phyloP scores from a whole-genome alignment of 2,888 invertebrate species.

The Drosophila birchii region DNA sequence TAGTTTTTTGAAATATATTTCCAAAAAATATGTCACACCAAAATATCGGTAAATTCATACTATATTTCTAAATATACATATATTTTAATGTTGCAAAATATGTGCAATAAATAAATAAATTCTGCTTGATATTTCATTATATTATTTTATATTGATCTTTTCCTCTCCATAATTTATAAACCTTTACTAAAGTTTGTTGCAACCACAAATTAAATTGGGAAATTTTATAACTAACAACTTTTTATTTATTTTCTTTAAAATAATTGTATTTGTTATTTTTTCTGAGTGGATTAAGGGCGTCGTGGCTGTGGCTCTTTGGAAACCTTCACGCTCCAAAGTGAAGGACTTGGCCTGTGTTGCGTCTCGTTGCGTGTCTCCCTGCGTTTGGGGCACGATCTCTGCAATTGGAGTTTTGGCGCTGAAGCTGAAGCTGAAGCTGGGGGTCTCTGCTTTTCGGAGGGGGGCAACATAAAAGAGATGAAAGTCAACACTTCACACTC shows the following conservation, averaged over 20 bases:
- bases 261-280: background rate
- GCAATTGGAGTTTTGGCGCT: slow-evolving; percentile 32
- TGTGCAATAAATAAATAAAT: no score
- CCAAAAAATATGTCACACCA: no score
- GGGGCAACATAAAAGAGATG: slow-evolving; percentile 66
- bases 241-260: slow-evolving; percentile 4
- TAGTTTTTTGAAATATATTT: background rate
- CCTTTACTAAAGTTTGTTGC: no score
- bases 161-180: background rate
- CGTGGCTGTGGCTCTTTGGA: slow-evolving; percentile 49
- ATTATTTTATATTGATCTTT: no score
- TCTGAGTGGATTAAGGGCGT: slow-evolving; percentile 54
- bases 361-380: slow-evolving; percentile 57
- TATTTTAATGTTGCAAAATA: background rate
- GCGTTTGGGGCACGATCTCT: slow-evolving; percentile 30
- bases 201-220: background rate
- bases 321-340: slow-evolving; percentile 77
- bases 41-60: no score
- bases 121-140: no score
- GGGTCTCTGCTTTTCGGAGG: no score
- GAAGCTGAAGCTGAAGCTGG: slow-evolving; percentile 6
- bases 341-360: slow-evolving; percentile 73
- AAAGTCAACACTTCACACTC: slow-evolving; percentile 80
- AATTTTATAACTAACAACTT: background rate
- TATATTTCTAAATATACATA: no score